Conservation (phyloP, 2,797 vertebrate genomes). For the Trichosurus vulpecula region DNA sequence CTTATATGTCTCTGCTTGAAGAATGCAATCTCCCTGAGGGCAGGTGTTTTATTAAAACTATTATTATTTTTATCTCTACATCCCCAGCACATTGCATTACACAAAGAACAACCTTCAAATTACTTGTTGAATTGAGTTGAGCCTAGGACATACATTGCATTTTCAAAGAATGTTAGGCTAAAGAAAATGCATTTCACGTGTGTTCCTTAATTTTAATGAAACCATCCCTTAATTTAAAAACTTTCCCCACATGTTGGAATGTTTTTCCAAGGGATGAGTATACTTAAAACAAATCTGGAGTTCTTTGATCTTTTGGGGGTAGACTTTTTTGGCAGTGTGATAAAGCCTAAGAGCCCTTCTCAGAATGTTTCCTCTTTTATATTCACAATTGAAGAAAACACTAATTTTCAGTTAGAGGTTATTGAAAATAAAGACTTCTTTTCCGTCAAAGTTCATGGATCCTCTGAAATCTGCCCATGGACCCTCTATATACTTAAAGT, state of each 20-base stretch:
- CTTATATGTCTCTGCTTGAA: not conserved
- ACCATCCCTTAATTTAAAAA: conserved; percentile 40
- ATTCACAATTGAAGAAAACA: not conserved
- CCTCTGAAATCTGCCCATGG: not conserved
- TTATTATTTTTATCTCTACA: not conserved
- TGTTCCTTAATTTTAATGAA: conserved; percentile 65
- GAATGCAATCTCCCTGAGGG: not conserved
- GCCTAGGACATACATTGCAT: not conserved
- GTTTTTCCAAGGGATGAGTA: conserved; percentile 39
- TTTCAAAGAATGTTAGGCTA: not conserved
- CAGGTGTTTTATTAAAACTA: not conserved
- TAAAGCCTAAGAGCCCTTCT: not conserved
- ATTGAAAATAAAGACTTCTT: not conserved
- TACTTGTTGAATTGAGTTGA: not conserved
- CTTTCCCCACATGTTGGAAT: conserved; percentile 55
- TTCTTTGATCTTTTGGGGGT: conserved; percentile 28
- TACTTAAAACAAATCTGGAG: conserved; percentile 57
- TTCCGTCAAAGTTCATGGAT: not conserved
- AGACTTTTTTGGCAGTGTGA: not conserved
- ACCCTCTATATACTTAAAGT: not conserved
- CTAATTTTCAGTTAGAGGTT: not conserved
- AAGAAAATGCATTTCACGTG: conserved; percentile 33
- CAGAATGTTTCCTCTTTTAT: not conserved
- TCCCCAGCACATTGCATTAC: not conserved
- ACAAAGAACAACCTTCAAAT: not conserved